A percentile compares a stretch with the other conserved stretches of the same genome.
Evolutionary conservation across 35 echinoderm and acorn worm species (phyloP).

Genomic region (Eucidaris tribuloides): DNA sequence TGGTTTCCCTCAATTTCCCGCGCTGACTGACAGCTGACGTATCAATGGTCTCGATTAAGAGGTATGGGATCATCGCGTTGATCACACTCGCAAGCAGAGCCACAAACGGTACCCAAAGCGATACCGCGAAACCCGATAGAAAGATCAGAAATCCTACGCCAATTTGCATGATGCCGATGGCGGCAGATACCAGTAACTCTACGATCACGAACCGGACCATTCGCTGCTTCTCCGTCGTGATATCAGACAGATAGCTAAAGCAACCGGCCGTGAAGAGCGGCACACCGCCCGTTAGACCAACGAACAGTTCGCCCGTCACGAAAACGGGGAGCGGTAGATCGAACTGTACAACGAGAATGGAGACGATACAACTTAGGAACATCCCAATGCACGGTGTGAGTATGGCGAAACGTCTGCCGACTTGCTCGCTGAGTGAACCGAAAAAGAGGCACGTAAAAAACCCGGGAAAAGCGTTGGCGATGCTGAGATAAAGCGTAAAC

Average conservation of each 20-base stretch:
- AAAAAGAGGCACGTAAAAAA: not conserved
- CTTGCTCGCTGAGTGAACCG: not conserved
- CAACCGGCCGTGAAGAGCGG: not conserved
- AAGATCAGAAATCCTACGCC: not conserved
- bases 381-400: not conserved
- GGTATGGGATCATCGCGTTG: not conserved
- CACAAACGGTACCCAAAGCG: not conserved
- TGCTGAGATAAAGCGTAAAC: not conserved
- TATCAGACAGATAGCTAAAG: not conserved
- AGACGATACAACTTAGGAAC: not conserved
- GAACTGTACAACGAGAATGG: not conserved
- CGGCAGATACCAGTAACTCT: not conserved
- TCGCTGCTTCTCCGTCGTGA: conserved; percentile 1
- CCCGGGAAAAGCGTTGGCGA: not conserved
- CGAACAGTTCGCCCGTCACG: not conserved
- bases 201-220: not conserved
- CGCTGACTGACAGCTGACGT: not conserved
- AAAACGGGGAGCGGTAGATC: not conserved
- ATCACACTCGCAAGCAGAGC: not conserved
- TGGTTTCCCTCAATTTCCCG: not conserved
- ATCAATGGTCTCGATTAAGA: not conserved
- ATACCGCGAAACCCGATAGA: not conserved
- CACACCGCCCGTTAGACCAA: not conserved
- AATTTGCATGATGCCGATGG: not conserved
- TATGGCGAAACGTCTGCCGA: not conserved